Base-by-base conservation (phyloP, 1,140 invertebrate species). In the Heterodera carotae region DNA sequence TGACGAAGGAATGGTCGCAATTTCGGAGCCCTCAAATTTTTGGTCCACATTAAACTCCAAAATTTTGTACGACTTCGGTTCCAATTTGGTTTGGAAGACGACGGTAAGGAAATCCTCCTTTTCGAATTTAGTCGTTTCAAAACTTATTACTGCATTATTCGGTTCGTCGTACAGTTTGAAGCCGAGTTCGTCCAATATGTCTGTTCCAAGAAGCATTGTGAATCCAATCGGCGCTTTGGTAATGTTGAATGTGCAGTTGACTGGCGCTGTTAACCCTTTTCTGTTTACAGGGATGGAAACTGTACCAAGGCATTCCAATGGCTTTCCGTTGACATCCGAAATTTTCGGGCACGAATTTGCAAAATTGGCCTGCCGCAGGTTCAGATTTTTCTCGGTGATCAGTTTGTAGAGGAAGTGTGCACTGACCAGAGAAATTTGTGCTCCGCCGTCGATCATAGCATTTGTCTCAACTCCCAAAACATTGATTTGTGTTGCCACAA, bases 271-370 rank as follows among this genome's bases (percentile, higher is more conserved):
- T 1, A 27, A 48, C 29, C 53, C 68, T 31, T 22, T 12, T 22
- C 68, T 29, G 7, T 69, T 34, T 1, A 69, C 27, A 15, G 53
- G 48, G 12, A 72, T 8, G 0, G n/a, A 25, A 33, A 72, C 48
- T n/a, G 60, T 72, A n/a, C 70, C 70, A 18, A 43, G 29, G 27
- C 70, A 72, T 7, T 72, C 48, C 31, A 72, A 62, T 2, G 15
- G n/a, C n/a, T 72, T 10, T 0, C 70, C 70, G 48, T 72, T 72
- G 18, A 72, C 70, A 36, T 72, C 70, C 22, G 43, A n/a, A 31
- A 72, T 59, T 2, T 59, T n/a, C 4, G 70, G 6, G 53, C 60
- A 43, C 0, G 27, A 12, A 10, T 34, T 0, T 3, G 7, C n/a
- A 12, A 66, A 1, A 27, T 29, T 29, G 0, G 22, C 10, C 62